phyloP scores from a whole-genome alignment of 2,797 vertebrate genomes.

The Cossypha polioptera region DNA sequence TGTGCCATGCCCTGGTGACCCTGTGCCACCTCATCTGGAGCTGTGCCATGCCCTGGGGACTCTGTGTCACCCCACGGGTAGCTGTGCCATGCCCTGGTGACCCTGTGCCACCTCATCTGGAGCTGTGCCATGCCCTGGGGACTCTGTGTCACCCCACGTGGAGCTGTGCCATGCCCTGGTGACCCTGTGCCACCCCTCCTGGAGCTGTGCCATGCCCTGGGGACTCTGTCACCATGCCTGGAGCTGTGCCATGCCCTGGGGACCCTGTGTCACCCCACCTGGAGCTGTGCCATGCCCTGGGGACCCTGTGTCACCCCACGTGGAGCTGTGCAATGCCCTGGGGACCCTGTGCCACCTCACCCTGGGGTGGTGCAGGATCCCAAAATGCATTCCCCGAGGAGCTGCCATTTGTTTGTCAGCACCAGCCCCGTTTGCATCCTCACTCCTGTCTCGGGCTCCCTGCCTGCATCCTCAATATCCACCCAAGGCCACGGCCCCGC shows the following conservation, averaged over 20 bases:
- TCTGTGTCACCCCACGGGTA: too few species aligned
- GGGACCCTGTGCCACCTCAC: not conserved
- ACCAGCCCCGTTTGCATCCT: not conserved
- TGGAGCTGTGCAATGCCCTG: not conserved
- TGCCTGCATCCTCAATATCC: not conserved
- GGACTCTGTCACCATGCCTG: too few species aligned
- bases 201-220: not conserved
- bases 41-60: too few species aligned
- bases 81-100: not conserved
- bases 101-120: too few species aligned
- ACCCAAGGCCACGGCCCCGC: not conserved
- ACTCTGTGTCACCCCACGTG: too few species aligned
- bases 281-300: not conserved
- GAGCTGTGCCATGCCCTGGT: too few species aligned
- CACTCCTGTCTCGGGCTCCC: accelerated
- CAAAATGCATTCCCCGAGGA: accelerated
- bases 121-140: not conserved
- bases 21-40: too few species aligned
- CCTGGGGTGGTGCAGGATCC: not conserved
- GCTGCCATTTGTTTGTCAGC: not conserved
- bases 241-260: not conserved
- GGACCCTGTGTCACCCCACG: accelerated
- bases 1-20: too few species aligned
- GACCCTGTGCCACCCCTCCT: not conserved
- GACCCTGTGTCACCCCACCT: accelerated